A percentile compares a stretch with the other conserved stretches of the same genome.
Evolutionary conservation across 2,888 invertebrate genomes (phyloP).

Genomic region (Diogma glabrata): DNA sequence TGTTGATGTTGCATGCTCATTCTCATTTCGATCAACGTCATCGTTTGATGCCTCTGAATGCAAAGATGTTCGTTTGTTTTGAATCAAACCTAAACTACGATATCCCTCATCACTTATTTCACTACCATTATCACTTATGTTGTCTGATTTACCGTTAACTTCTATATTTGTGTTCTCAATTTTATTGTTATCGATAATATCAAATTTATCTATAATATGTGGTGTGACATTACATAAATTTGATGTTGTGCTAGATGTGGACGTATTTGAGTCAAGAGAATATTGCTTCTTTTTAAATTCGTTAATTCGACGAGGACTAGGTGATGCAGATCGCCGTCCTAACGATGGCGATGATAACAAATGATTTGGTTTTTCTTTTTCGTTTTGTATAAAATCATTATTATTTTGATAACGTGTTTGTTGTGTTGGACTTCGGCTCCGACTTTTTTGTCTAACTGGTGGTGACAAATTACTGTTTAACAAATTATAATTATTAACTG

Average conservation of each 20-base stretch:
- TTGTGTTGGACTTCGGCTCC: conserved; percentile 41
- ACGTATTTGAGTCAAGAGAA: conserved; percentile 27
- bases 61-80: conserved; percentile 51
- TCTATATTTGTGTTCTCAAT: conserved; percentile 17
- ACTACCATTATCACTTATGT: conserved; percentile 67
- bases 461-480: conserved; percentile 23
- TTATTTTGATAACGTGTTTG: conserved; percentile 38
- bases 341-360: conserved; percentile 24
- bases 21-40: conserved; percentile 58
- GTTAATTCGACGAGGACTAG: conserved; percentile 31
- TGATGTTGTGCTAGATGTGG: not conserved
- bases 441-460: conserved; percentile 28
- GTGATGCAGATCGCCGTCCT: conserved; percentile 34
- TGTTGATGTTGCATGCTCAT: conserved; percentile 29
- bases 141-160: conserved; percentile 37
- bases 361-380: conserved; percentile 4
- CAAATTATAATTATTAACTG: conserved; percentile 20
- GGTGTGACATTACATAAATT: not conserved
- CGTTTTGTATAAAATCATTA: conserved; percentile 3
- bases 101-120: conserved; percentile 80
- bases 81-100: conserved; percentile 62
- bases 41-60: conserved; percentile 62
- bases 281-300: conserved; percentile 32
- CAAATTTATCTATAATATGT: conserved; percentile 21
- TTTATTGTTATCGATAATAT: conserved; percentile 18